Percentiles rank a stretch among this genome's conserved stretches.
These are phyloP conservation scores for Lepisosteus osseus DNA, from an alignment of 2,113 vertebrate genomes.

Conservation along the genomic window DNA sequence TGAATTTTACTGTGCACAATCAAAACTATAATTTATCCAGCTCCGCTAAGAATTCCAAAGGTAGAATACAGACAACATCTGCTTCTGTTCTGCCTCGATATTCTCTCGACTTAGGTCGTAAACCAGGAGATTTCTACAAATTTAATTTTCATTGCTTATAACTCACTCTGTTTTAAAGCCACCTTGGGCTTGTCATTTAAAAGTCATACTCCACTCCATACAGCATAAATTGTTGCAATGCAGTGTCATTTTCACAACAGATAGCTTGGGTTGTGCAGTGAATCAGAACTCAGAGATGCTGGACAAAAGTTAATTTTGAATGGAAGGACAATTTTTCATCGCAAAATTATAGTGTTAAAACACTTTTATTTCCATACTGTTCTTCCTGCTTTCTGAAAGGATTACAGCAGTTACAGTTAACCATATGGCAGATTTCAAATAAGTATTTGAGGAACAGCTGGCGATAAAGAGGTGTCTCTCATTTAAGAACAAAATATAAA, in stretches of 20 bases:
- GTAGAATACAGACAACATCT: no score
- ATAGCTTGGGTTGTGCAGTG: no score
- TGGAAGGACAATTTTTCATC: neutral
- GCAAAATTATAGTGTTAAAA: neutral
- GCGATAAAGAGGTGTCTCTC: neutral
- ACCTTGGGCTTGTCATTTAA: conserved; percentile 1
- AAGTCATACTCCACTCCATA: neutral
- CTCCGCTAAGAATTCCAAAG: no score
- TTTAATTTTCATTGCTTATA: no score
- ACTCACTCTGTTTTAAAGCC: neutral
- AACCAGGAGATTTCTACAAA: no score
- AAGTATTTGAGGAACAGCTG: neutral
- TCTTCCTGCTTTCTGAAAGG: neutral
- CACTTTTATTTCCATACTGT: neutral
- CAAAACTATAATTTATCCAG: no score
- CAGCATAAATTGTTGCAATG: neutral
- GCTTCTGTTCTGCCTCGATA: no score
- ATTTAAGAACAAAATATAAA: neutral
- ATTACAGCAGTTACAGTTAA: neutral
- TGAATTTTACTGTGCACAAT: no score
- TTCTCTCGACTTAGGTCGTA: no score
- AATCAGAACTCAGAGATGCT: no score
- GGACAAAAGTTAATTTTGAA: neutral
- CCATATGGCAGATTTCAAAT: neutral
- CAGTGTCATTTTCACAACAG: neutral